These are phyloP conservation scores for Malurus splendens DNA, from an alignment of 2,797 vertebrate genomes.

Conservation along the genomic window DNA sequence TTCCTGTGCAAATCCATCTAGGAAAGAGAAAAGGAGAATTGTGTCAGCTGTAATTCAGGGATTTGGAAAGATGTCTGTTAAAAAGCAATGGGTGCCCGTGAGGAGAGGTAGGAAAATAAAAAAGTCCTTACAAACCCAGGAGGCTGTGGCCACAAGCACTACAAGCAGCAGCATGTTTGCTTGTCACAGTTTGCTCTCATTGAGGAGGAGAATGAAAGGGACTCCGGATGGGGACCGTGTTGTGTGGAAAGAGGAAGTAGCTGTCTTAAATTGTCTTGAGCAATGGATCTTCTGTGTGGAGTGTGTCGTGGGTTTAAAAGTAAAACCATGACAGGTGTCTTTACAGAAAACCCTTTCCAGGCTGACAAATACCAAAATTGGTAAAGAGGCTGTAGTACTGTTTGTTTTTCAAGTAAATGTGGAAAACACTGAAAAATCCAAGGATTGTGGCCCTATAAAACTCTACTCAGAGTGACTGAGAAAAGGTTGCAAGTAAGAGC, in stretches of 20 bases:
- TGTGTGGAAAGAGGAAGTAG: not conserved
- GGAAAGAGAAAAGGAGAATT: not conserved
- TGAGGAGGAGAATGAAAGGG: not conserved
- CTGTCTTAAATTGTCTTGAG: not conserved
- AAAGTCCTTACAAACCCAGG: not conserved
- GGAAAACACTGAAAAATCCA: not conserved
- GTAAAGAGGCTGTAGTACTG: not conserved
- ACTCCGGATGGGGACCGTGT: not conserved
- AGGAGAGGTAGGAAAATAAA: not conserved
- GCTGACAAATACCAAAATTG: not conserved
- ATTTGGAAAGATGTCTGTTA: not conserved
- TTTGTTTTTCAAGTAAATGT: not conserved
- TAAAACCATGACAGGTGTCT: too few relatives aligned
- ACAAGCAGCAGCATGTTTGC: not conserved
- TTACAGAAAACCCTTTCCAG: not conserved
- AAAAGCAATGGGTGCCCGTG: not conserved
- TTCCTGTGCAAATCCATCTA: not conserved
- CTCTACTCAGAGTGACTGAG: not conserved
- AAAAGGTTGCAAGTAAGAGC: not conserved
- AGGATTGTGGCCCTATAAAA: not conserved
- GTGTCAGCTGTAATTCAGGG: not conserved
- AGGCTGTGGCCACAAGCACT: not conserved
- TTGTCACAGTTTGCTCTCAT: fast-evolving
- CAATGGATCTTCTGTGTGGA: not conserved
- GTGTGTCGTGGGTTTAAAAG: too few relatives aligned